These are phyloP conservation scores for Crioceris asparagi DNA, from an alignment of 2,888 invertebrate genomes.

Conservation along the genomic window DNA sequence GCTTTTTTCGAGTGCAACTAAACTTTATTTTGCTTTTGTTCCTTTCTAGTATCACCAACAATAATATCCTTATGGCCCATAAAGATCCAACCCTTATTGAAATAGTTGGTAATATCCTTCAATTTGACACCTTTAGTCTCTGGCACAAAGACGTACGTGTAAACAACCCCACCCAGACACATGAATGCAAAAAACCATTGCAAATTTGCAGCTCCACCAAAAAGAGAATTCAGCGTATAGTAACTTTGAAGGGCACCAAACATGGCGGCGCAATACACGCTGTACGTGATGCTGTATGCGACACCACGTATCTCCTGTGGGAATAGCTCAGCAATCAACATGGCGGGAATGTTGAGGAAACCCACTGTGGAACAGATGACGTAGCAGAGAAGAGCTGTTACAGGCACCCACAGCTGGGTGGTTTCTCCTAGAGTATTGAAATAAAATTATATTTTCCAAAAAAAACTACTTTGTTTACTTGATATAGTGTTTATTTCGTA, in stretches of 20 bases:
- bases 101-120: constrained; percentile 41
- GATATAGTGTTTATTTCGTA: background rate
- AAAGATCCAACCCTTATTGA: constrained; percentile 33
- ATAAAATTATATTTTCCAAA: background rate
- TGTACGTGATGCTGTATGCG: constrained; percentile 39
- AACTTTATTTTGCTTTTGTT: no score
- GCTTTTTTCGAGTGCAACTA: no score
- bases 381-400: constrained; percentile 44
- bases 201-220: constrained; percentile 41
- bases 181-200: constrained; percentile 46
- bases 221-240: constrained; percentile 28
- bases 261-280: constrained; percentile 46
- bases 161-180: constrained; percentile 36
- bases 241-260: constrained; percentile 47
- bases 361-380: constrained; percentile 49
- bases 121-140: constrained; percentile 41
- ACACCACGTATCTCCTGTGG: constrained; percentile 49
- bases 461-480: background rate
- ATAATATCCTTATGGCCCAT: no score
- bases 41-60: no score
- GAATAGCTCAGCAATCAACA: constrained; percentile 51
- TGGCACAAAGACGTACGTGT: constrained; percentile 39
- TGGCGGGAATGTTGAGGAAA: constrained; percentile 49
- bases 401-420: constrained; percentile 38
- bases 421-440: constrained; percentile 28